Evolutionary conservation across 1,140 invertebrate species (phyloP).

Genomic region (Hermatobates lingyangjiaoensis): DNA sequence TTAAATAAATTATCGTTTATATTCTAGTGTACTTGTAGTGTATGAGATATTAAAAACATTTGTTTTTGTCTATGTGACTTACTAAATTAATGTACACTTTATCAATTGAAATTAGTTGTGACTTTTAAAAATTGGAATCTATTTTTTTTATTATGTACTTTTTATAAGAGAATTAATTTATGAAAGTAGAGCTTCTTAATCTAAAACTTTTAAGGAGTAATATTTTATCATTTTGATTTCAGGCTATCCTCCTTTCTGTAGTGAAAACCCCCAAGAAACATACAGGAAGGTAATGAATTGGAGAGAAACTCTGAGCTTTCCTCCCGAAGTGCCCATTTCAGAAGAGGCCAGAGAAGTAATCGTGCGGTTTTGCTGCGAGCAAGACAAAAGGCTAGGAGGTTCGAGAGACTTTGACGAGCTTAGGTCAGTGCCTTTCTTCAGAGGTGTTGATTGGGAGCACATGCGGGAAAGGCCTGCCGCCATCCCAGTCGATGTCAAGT

Average conservation of each 20-base stretch:
- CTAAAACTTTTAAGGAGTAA: background rate
- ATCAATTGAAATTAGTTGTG: too few relatives aligned
- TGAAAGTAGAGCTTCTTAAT: too few relatives aligned
- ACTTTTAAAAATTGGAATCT: too few relatives aligned
- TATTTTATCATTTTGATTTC: constrained; percentile 15
- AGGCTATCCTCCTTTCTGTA: constrained; percentile 98
- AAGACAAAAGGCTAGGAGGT: constrained; percentile 72
- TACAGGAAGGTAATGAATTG: constrained; percentile 99
- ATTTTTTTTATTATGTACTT: too few relatives aligned
- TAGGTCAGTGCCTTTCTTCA: constrained; percentile 54
- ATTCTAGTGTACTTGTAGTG: too few relatives aligned
- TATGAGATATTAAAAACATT: too few relatives aligned
- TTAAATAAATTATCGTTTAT: too few relatives aligned
- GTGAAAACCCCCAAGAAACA: constrained; percentile 97
- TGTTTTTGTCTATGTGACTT: too few relatives aligned
- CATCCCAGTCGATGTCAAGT: constrained; percentile 84
- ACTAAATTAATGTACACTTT: too few relatives aligned
- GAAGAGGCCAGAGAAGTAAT: constrained; percentile 78
- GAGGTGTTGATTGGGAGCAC: constrained; percentile 88
- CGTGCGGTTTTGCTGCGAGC: constrained; percentile 83
- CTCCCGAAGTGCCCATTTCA: constrained; percentile 96
- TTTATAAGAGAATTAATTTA: too few relatives aligned
- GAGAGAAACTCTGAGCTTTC: constrained; percentile 93
- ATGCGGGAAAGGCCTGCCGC: constrained; percentile 92
- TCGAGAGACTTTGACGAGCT: constrained; percentile 37